Conservation (phyloP, 2,888 invertebrate species). For the Lepidonotus clava region DNA sequence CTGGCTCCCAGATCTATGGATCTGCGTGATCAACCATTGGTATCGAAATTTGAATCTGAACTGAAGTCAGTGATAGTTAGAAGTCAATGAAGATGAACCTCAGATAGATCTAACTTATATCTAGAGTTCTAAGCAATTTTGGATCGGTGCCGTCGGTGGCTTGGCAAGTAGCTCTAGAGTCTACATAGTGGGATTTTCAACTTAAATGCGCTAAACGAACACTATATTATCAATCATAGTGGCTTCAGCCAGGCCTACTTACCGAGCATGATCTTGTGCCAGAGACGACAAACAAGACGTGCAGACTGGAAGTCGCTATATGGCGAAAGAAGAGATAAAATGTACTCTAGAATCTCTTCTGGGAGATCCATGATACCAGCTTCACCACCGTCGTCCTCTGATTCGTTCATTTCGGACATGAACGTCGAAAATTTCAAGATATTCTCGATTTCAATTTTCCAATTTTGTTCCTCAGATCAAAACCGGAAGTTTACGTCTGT, state of each 20-base stretch:
- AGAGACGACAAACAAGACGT: constrained; percentile 91
- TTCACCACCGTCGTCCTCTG: background rate
- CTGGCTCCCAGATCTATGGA: too few species aligned
- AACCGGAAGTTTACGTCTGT: constrained; percentile 8
- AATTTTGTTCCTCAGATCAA: background rate
- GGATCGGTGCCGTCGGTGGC: too few species aligned
- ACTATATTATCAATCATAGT: background rate
- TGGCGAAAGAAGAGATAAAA: constrained; percentile 92
- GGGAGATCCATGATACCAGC: constrained; percentile 86
- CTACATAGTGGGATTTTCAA: too few species aligned
- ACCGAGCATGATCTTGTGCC: constrained; percentile 92
- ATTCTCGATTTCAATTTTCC: background rate
- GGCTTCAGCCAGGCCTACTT: constrained; percentile 64
- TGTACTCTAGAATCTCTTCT: constrained; percentile 95
- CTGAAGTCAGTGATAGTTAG: too few species aligned
- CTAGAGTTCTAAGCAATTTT: too few species aligned
- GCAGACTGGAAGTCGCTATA: constrained; percentile 94
- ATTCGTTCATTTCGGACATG: background rate
- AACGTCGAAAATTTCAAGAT: background rate
- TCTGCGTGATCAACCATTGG: too few species aligned
- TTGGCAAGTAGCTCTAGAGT: too few species aligned
- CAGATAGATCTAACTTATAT: too few species aligned
- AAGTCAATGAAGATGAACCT: too few species aligned
- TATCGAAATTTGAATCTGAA: too few species aligned
- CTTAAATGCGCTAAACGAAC: too few species aligned